These are phyloP conservation scores for Pachyrhynchus sulphureomaculatus DNA, from an alignment of 1,140 invertebrate species.

Conservation along the genomic window DNA sequence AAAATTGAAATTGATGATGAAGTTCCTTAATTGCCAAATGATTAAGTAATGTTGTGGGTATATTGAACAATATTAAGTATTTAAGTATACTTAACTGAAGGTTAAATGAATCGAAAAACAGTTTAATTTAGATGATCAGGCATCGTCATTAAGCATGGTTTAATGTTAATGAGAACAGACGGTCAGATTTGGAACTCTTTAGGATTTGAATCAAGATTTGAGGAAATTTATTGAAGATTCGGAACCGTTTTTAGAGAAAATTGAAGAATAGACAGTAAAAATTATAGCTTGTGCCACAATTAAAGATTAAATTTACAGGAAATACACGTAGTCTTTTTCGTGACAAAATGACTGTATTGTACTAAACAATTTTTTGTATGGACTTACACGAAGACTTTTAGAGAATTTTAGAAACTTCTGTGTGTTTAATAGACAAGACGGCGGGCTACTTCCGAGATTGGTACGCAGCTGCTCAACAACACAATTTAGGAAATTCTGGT, in stretches of 20 bases:
- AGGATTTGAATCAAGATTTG: no score
- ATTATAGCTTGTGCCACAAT: no score
- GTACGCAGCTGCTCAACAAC: conserved; percentile 15
- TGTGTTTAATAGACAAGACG: conserved; percentile 20
- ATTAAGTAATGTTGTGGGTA: conserved; percentile 7
- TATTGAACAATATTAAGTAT: conserved; percentile 19
- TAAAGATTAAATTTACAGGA: no score
- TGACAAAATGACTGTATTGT: no score
- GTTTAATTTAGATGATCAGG: conserved; percentile 18
- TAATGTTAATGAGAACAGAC: neutral
- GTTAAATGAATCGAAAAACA: conserved; percentile 30
- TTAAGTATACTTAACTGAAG: conserved; percentile 28
- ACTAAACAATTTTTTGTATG: no score
- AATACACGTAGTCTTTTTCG: no score
- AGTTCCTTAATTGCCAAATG: conserved; percentile 8
- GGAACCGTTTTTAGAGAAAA: no score
- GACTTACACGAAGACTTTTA: no score
- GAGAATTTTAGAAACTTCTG: no score
- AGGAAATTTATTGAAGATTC: no score
- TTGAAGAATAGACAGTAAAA: no score
- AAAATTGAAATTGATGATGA: neutral
- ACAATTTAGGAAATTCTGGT: conserved; percentile 25
- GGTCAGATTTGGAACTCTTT: neutral
- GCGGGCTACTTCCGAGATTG: conserved; percentile 29
- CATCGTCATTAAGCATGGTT: conserved; percentile 11